Percentiles rank a stretch among this genome's conserved stretches.
Evolutionary conservation across 2,113 vertebrate genomes (phyloP).

Genomic region (Cavia porcellus): DNA sequence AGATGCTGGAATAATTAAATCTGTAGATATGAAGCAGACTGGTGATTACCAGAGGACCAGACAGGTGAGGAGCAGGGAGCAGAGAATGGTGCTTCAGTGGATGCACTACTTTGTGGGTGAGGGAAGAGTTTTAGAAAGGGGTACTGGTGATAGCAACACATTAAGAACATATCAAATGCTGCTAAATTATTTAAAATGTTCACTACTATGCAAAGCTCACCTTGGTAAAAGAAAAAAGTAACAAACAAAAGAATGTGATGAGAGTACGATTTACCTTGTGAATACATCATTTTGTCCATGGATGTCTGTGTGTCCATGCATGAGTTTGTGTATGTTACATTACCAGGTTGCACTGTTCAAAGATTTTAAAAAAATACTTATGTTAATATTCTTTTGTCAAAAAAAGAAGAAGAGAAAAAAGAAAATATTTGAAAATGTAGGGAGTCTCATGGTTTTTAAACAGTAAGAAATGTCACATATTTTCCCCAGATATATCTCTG

Average conservation of each 20-base stretch:
- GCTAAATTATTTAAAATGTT: not conserved
- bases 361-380: not conserved
- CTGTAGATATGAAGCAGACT: not conserved
- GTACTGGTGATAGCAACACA: not conserved
- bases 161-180: not conserved
- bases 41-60: accelerated
- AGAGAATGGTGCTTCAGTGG: not conserved
- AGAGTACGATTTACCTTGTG: not conserved
- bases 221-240: not conserved
- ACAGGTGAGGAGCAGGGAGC: not conserved
- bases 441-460: not conserved
- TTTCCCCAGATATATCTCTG: conserved; percentile 16
- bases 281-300: not conserved
- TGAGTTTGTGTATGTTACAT: not conserved
- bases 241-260: not conserved
- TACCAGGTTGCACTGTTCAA: not conserved
- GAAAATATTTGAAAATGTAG: not conserved
- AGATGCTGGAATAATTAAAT: not conserved
- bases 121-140: not conserved
- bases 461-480: not conserved
- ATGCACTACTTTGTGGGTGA: not conserved
- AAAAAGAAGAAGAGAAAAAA: not conserved
- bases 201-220: not conserved
- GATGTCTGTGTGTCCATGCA: not conserved
- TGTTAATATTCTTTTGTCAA: not conserved